These are phyloP conservation scores for Alauda arvensis DNA, from an alignment of 2,797 vertebrate genomes.

Conservation along the genomic window DNA sequence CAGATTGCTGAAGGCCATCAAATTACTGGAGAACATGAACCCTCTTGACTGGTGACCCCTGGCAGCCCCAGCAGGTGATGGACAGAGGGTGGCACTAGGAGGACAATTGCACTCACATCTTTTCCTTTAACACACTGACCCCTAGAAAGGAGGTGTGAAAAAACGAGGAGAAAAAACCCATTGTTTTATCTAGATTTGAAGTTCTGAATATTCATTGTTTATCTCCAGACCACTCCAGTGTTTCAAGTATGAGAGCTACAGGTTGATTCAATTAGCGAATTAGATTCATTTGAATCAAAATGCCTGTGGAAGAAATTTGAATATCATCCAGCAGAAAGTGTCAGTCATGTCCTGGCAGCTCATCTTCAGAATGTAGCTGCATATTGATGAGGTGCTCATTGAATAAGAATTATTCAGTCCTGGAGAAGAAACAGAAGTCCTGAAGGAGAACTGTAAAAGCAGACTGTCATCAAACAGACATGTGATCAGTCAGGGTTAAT, in stretches of 20 bases:
- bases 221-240: neutral
- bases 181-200: neutral
- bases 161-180: rapidly evolving
- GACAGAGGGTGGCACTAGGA: neutral
- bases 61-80: neutral
- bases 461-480: neutral
- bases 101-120: neutral
- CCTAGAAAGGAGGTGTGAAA: neutral
- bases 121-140: neutral
- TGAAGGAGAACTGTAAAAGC: neutral
- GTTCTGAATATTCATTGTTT: neutral
- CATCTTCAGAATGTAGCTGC: neutral
- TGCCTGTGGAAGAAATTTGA: neutral
- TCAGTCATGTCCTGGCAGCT: neutral
- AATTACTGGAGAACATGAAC: neutral
- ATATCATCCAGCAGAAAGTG: neutral
- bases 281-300: neutral
- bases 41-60: rapidly evolving
- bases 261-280: neutral
- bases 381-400: neutral
- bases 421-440: neutral
- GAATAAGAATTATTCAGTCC: neutral
- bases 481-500: neutral
- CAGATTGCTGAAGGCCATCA: neutral
- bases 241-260: neutral